These are phyloP conservation scores for Eupithecia vulgata DNA, from an alignment of 2,888 invertebrate genomes.

Conservation along the genomic window DNA sequence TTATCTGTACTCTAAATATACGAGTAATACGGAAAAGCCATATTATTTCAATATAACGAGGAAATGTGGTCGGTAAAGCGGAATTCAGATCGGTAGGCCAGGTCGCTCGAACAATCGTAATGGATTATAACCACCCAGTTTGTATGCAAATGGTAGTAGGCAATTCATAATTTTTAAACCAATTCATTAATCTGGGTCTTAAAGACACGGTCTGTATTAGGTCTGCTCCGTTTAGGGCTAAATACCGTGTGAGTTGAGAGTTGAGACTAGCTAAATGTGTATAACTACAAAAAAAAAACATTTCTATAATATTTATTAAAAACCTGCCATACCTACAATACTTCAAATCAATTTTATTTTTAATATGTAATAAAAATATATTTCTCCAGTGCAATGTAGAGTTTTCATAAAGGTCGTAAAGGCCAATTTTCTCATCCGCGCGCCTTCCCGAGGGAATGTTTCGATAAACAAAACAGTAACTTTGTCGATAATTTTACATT, in stretches of 20 bases:
- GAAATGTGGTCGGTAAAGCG: slow-evolving; percentile 40
- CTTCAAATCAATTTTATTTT: background rate
- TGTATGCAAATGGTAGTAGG: background rate
- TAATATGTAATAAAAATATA: slow-evolving; percentile 6
- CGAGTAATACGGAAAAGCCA: slow-evolving; percentile 44
- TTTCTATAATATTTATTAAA: no score
- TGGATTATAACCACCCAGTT: slow-evolving; percentile 19
- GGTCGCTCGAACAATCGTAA: slow-evolving; percentile 25
- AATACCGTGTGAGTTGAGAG: no score
- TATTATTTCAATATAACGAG: slow-evolving; percentile 45
- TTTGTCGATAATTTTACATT: slow-evolving; percentile 61
- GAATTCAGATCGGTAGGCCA: slow-evolving; percentile 36
- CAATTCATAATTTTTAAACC: background rate
- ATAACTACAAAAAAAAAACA: no score
- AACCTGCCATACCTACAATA: background rate
- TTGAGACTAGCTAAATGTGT: no score
- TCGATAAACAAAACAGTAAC: slow-evolving; percentile 67
- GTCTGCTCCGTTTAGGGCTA: background rate
- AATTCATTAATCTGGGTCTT: background rate
- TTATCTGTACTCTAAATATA: slow-evolving; percentile 42
- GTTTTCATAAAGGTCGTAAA: slow-evolving; percentile 43
- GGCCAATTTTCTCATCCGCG: slow-evolving; percentile 47
- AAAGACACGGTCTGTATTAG: background rate
- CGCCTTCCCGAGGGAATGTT: slow-evolving; percentile 49
- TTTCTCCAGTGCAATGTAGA: slow-evolving; percentile 24